phyloP scores from a whole-genome alignment of 1,140 invertebrate genomes.

The Microplitis mediator region DNA sequence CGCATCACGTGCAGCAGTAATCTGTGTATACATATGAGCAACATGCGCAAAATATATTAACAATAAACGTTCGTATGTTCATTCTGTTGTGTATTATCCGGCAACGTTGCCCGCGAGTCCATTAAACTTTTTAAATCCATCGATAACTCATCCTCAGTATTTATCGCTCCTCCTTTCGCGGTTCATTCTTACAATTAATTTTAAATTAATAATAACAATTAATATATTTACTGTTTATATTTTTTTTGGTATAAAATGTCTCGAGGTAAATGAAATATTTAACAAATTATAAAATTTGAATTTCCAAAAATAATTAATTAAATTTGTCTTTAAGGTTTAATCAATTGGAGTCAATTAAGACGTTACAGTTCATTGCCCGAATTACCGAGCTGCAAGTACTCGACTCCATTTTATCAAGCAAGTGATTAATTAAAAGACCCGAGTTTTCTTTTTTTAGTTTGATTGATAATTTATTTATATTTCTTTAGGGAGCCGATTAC shows the following conservation, averaged over 20 bases:
- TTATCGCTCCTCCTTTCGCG: not conserved
- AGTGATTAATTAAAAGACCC: conserved; percentile 9
- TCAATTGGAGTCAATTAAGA: conserved; percentile 22
- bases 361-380: conserved; percentile 28
- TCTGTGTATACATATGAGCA: conserved; percentile 8
- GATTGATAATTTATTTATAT: conserved; percentile 8
- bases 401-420: conserved; percentile 34
- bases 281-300: not conserved
- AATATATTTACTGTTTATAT: not conserved
- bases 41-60: conserved; percentile 7
- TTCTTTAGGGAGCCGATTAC: conserved; percentile 65
- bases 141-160: not conserved
- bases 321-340: conserved; percentile 17
- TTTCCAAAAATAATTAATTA: not conserved
- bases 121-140: conserved; percentile 23
- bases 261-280: not conserved
- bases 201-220: not conserved
- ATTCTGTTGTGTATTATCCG: conserved; percentile 4
- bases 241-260: too few relatives aligned
- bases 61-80: not conserved
- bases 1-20: not conserved
- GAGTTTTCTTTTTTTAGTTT: not conserved
- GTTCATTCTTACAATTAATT: not conserved
- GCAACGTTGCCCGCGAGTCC: conserved; percentile 16
- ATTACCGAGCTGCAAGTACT: conserved; percentile 32